Conservation (phyloP, 2,888 invertebrate genomes). For the Luperina testacea region DNA sequence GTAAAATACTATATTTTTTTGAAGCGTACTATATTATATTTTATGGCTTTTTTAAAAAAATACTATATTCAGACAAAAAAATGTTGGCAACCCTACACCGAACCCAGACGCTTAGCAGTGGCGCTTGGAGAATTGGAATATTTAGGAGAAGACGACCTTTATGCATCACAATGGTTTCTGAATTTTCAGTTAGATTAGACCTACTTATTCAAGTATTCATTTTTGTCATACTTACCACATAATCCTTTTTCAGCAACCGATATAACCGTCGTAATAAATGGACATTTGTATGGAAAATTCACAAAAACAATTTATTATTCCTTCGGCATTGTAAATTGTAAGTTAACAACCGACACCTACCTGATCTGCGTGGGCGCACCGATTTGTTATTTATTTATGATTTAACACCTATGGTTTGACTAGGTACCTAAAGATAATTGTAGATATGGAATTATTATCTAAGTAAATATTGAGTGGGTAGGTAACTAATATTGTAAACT, state of each 20-base stretch:
- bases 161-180: not conserved
- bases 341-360: slow-evolving; percentile 45
- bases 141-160: not conserved
- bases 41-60: no score
- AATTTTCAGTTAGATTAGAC: not conserved
- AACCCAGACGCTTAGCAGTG: no score
- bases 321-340: slow-evolving; percentile 46
- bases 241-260: slow-evolving; percentile 25
- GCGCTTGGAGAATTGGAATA: not conserved
- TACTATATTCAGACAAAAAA: no score
- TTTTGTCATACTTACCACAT: not conserved
- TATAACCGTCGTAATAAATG: slow-evolving; percentile 20
- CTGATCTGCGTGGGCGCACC: slow-evolving; percentile 54
- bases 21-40: no score
- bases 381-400: slow-evolving; percentile 51
- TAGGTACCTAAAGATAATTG: slow-evolving; percentile 33
- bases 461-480: slow-evolving; percentile 8
- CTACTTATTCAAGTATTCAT: not conserved
- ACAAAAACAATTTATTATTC: slow-evolving; percentile 55
- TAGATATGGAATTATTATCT: slow-evolving; percentile 5
- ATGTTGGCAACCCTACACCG: no score
- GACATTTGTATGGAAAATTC: slow-evolving; percentile 20
- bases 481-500: not conserved
- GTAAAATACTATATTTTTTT: no score
- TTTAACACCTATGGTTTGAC: slow-evolving; percentile 44